Base-by-base conservation (phyloP, 2,888 invertebrate genomes). In the Stenodera caucasica region DNA sequence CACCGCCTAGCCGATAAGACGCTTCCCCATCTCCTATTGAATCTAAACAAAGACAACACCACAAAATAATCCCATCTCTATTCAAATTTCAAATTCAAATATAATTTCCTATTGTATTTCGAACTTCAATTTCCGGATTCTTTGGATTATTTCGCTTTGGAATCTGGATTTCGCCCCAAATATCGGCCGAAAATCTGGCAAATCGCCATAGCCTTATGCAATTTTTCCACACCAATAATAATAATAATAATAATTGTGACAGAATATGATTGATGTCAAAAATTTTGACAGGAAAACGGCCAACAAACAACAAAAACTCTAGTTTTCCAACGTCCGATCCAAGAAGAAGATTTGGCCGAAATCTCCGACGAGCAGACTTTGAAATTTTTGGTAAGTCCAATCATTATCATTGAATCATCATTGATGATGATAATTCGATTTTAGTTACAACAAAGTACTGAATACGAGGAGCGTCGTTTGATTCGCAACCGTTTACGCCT, bases 381-480 rank as follows among this genome's bases (percentile, higher is more conserved):
- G 63, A 85, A 86, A 78, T 83, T 87, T 81, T 84, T 90, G 81
- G 91, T 91, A 78, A 86, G 85, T 45, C 15, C 23, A 33, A 33
- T 53, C 12, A 35, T 32, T 15, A 33, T 18, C 0, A 18, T 11
- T 12, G 15, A n/a, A 1, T n/a, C n/a, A 33, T 18, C 21, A 12
- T 33, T 32, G 3, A 7, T 53, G 12, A 33, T 53, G 8, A 49
- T 14, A 1, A 6, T 23, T 5, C 54, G 26, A 66, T 83, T 82
- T 52, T 80, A 94, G 94, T 85, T 94, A 83, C 91, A 92, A 81
- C 87, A 89, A 82, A 89, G 91, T 80, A 88, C 87, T 70, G 91
- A 91, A 80, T 93, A 92, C 90, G 94, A 94, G 81, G 91, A 91
- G 81, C 87, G 93, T 75, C 89, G 92, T 75, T 86, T 87, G 72